These are phyloP conservation scores for Psittacula echo DNA, from an alignment of 2,797 vertebrate genomes.

Conservation along the genomic window DNA sequence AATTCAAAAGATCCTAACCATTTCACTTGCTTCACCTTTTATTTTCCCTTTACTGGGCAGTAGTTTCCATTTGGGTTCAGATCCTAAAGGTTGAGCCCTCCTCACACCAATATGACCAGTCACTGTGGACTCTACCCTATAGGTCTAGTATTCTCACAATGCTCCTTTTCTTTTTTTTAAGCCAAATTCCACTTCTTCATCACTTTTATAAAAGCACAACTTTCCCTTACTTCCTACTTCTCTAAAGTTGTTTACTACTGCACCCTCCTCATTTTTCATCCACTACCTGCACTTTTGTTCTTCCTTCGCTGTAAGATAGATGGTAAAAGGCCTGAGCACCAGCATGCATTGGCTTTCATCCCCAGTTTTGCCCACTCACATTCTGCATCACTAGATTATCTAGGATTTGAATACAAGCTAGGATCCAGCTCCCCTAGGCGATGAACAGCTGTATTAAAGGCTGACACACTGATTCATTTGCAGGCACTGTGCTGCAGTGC, in stretches of 20 bases:
- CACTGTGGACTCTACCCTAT: not conserved
- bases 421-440: not conserved
- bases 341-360: not conserved
- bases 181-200: not conserved
- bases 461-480: not conserved
- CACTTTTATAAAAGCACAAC: not conserved
- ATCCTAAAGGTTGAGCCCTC: not conserved
- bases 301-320: constrained; percentile 31
- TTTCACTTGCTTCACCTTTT: not conserved
- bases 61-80: not conserved
- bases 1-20: not conserved
- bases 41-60: not conserved
- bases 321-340: not conserved
- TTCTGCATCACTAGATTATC: constrained; percentile 23
- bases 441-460: not conserved
- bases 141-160: not conserved
- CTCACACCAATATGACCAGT: not conserved
- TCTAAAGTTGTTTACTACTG: constrained; percentile 12
- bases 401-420: not conserved
- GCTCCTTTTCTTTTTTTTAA: not conserved
- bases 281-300: constrained; percentile 20
- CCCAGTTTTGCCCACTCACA: constrained; percentile 34
- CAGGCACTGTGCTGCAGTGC: accelerated
- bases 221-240: constrained; percentile 25
- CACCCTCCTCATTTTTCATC: constrained; percentile 52